Base-by-base conservation (phyloP, 2,888 invertebrate genomes). In the Sarcophaga carnaria region DNA sequence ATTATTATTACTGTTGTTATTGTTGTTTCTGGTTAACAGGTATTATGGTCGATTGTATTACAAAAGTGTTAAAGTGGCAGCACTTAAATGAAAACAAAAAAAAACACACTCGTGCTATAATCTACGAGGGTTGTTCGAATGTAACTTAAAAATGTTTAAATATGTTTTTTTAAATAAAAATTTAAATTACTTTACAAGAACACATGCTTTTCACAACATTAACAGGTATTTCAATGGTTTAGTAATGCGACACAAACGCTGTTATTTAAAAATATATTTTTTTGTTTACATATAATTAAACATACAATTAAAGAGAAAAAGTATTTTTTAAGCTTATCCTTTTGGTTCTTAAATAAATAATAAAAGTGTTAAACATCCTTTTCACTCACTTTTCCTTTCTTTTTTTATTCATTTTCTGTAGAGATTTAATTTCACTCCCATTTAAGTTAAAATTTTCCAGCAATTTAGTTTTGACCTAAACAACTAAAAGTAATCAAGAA, bases 391-490 rank as follows among this genome's bases (percentile, higher is more conserved):
- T 4, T 4, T 14, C 54, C 54, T 54, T 54, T 54, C 17, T 54
- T 54, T 54, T 14, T 4, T 3, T 67, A 20, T 67, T 37, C n/a
- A n/a, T 67, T 17, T 69, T 6, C 11, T 69, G 49, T 49, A 70
- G 17, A 25, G 64, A 63, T 75, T 49, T 64, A 64, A 49, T 63
- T 75, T 75, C 27, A 49, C 54, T 75, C 64, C 4, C n/a, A 54
- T 75, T 75, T 64, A 64, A 64, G 25, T 10, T 49, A 63, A 75
- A 45, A 47, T 74, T 64, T 45, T 64, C 25, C 27, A 47, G 25
- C 64, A 64, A n/a, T 74, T 74, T 76, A 75, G 27, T 66, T 54
- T 76, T 76, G 75, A 76, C 64, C 75, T 66, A 71, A 59, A 71
- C 25, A 70, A 60, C 12, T n/a, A 71, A 3, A 25, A 54, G 17